Conservation (phyloP, 2,888 invertebrate genomes). For the Drosophila phalerata region DNA sequence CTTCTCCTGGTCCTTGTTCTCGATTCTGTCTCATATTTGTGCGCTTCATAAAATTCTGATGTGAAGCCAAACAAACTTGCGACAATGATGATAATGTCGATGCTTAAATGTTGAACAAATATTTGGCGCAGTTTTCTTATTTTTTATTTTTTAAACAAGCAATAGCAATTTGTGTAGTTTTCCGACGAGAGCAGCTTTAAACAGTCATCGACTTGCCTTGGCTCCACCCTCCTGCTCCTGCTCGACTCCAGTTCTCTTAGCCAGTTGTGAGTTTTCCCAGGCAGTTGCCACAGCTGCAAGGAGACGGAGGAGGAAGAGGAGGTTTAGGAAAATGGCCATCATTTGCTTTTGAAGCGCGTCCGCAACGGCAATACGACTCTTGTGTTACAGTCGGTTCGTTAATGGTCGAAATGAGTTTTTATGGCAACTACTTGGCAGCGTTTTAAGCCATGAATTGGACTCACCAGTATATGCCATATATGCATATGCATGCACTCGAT, state of each 20-base stretch:
- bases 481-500: constrained; percentile 16
- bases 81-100: constrained; percentile 72
- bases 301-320: constrained; percentile 12
- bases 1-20: constrained; percentile 20
- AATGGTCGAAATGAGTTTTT: constrained; percentile 71
- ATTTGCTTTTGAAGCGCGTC: constrained; percentile 58
- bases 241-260: background rate
- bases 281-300: constrained; percentile 29
- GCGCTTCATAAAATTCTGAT: constrained; percentile 79
- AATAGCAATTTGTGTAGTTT: constrained; percentile 71
- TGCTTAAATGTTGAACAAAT: constrained; percentile 68
- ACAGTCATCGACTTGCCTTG: constrained; percentile 38
- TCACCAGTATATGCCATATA: background rate
- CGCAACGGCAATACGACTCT: constrained; percentile 29
- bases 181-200: constrained; percentile 57
- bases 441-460: constrained; percentile 35
- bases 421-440: constrained; percentile 56
- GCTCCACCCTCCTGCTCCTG: background rate
- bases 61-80: constrained; percentile 73
- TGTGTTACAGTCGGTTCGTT: constrained; percentile 41
- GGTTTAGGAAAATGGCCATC: constrained; percentile 63
- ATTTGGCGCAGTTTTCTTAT: constrained; percentile 49
- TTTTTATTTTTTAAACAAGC: constrained; percentile 69
- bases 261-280: constrained; percentile 74
- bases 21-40: constrained; percentile 70